These are phyloP conservation scores for Gila robusta DNA, from an alignment of 2,797 vertebrate species.

Conservation along the genomic window DNA sequence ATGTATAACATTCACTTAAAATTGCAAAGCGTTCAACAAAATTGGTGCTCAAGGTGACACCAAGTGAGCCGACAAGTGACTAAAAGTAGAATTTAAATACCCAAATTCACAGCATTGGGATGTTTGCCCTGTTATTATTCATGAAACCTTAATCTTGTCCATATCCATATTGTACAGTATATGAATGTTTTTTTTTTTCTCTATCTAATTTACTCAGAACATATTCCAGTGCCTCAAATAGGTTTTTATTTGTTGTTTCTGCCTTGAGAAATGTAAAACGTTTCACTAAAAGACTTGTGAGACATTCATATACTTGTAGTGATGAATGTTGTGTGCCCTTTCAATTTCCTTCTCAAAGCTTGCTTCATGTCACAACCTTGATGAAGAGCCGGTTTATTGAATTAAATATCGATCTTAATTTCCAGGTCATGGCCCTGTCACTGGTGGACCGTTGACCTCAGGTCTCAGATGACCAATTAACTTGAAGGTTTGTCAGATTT, in stretches of 20 bases:
- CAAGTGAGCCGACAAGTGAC: neutral
- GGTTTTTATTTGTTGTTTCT: slow-evolving; percentile 5
- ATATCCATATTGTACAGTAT: neutral
- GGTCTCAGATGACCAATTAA: slow-evolving; percentile 26
- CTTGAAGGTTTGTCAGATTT: slow-evolving; percentile 24
- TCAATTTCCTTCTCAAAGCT: slow-evolving; percentile 1
- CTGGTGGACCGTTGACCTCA: neutral
- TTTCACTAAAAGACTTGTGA: neutral
- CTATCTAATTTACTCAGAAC: neutral
- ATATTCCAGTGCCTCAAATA: neutral
- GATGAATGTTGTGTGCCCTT: slow-evolving; percentile 8
- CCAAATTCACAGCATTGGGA: neutral
- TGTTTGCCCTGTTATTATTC: neutral
- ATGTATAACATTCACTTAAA: neutral
- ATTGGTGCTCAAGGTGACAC: neutral
- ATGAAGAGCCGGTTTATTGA: slow-evolving; percentile 22
- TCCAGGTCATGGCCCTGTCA: slow-evolving; percentile 27
- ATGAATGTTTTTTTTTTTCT: neutral
- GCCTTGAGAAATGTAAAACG: slow-evolving; percentile 3
- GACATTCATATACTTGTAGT: slow-evolving; percentile 17
- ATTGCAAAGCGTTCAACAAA: neutral
- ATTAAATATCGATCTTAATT: slow-evolving; percentile 38
- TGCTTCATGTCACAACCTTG: slow-evolving; percentile 11
- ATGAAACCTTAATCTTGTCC: neutral
- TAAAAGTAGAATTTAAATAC: neutral